Evolutionary conservation across 1,140 invertebrate genomes (phyloP).

Genomic region (Cardiocondyla obscurior): DNA sequence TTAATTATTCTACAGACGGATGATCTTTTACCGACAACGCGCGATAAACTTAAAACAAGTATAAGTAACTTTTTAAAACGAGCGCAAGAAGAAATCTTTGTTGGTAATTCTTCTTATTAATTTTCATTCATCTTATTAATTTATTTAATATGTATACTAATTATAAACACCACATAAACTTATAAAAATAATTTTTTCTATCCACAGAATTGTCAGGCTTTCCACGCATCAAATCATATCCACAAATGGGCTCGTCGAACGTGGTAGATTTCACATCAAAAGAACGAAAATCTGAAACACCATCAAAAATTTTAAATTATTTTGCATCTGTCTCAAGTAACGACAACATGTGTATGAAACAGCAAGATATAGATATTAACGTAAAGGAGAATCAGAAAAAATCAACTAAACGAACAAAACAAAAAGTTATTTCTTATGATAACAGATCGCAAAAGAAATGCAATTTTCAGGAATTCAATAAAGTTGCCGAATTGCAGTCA

Average conservation of each 20-base stretch:
- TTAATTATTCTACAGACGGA: constrained; percentile 46
- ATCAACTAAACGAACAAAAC: neutral
- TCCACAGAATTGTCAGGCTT: constrained; percentile 49
- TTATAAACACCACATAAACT: constrained; percentile 23
- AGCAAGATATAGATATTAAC: neutral
- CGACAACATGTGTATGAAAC: neutral
- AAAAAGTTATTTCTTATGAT: neutral
- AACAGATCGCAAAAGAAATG: constrained; percentile 14
- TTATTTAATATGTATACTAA: constrained; percentile 26
- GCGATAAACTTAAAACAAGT: constrained; percentile 66
- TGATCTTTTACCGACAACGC: constrained; percentile 56
- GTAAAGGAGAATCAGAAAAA: neutral
- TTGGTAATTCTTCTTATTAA: constrained; percentile 57
- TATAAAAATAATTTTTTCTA: constrained; percentile 33
- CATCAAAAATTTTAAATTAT: constrained; percentile 26
- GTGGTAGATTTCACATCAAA: neutral
- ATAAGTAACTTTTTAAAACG: constrained; percentile 71
- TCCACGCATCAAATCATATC: constrained; percentile 49
- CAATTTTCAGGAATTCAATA: neutral
- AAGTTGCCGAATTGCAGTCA: neutral
- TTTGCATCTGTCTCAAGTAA: neutral
- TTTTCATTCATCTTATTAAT: constrained; percentile 17
- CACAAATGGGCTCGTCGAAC: constrained; percentile 7
- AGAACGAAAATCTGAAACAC: constrained; percentile 15
- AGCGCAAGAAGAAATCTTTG: constrained; percentile 58